phyloP scores from a whole-genome alignment of 1,140 invertebrate species.

The Drosophila parabipectinata region DNA sequence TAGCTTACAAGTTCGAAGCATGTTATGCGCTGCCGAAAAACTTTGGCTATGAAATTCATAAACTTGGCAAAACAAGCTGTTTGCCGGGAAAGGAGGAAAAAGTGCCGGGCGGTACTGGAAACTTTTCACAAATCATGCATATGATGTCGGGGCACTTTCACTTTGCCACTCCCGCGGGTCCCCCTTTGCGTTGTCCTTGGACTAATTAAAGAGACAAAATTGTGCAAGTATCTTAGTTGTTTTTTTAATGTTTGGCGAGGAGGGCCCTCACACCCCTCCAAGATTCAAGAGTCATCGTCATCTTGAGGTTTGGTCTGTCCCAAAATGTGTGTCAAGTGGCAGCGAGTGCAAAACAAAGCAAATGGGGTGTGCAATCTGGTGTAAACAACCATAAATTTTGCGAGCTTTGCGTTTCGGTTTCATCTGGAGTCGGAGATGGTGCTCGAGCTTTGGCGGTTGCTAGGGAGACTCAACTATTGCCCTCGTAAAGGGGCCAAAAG shows the following conservation, averaged over 20 bases:
- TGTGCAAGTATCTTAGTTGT: slow-evolving; percentile 29
- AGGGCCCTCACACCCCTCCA: background rate
- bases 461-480: slow-evolving; percentile 56
- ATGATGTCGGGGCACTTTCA: slow-evolving; percentile 69
- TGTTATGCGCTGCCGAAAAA: slow-evolving; percentile 67
- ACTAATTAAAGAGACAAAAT: slow-evolving; percentile 51
- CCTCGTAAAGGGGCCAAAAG: slow-evolving; percentile 55
- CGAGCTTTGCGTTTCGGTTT: slow-evolving; percentile 30
- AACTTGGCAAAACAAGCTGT: slow-evolving; percentile 75
- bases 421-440: slow-evolving; percentile 15
- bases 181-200: slow-evolving; percentile 13
- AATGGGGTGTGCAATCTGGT: slow-evolving; percentile 82
- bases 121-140: slow-evolving; percentile 81
- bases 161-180: slow-evolving; percentile 33
- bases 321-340: slow-evolving; percentile 71
- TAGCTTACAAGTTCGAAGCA: slow-evolving; percentile 69
- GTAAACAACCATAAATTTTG: slow-evolving; percentile 79
- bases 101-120: slow-evolving; percentile 45
- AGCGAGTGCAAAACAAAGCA: slow-evolving; percentile 78
- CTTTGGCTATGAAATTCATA: slow-evolving; percentile 80
- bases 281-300: slow-evolving; percentile 35
- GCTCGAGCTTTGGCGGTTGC: slow-evolving; percentile 1
- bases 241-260: slow-evolving; percentile 8
- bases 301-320: slow-evolving; percentile 43
- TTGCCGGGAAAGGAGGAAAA: slow-evolving; percentile 4